Percentiles rank a stretch among this genome's conserved stretches.
These are phyloP conservation scores for Neomonachus schauinslandi DNA, from an alignment of 2,113 vertebrate species.

Conservation along the genomic window DNA sequence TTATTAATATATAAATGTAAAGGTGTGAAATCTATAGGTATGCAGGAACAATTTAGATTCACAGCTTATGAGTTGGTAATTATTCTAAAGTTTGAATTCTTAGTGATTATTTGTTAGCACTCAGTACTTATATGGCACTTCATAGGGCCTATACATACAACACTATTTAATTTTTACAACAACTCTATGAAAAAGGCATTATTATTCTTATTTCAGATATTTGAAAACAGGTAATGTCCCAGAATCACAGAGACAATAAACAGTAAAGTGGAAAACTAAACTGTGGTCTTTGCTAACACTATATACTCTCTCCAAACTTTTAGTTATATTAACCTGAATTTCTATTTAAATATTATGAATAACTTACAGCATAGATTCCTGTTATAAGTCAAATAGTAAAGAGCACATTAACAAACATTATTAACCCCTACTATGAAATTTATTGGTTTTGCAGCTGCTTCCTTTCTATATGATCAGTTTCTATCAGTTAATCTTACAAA, in stretches of 20 bases:
- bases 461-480: background rate
- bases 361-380: background rate
- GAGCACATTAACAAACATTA: constrained; percentile 1
- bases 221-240: background rate
- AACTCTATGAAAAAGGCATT: background rate
- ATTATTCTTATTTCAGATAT: background rate
- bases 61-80: background rate
- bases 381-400: constrained; percentile 1
- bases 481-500: background rate
- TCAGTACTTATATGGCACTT: background rate
- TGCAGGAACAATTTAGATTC: background rate
- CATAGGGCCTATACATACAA: background rate
- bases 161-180: background rate
- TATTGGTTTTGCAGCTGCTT: background rate
- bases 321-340: background rate
- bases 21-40: background rate
- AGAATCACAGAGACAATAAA: background rate
- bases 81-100: background rate
- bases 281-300: background rate
- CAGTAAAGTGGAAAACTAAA: background rate
- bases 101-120: background rate
- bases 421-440: background rate
- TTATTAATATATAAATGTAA: background rate
- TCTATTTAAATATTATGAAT: constrained; percentile 25
- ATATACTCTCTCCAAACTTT: background rate